Conservation (phyloP, 1,140 invertebrate genomes). For the Dendrolimus punctatus region DNA sequence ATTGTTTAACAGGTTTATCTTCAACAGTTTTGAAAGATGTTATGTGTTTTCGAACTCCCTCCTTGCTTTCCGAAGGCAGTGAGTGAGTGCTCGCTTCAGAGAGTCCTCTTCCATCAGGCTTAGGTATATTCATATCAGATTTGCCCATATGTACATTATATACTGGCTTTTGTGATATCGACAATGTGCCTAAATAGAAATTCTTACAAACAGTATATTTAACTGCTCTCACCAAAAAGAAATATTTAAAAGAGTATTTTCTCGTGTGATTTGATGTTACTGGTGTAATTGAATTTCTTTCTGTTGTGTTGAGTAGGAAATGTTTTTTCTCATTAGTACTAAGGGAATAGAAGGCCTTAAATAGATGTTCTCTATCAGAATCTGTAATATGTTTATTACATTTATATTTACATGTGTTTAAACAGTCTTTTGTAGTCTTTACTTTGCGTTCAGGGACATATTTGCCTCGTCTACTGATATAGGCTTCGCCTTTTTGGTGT, state of each 20-base stretch:
- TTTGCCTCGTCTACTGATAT: conserved; percentile 54
- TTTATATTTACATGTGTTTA: conserved; percentile 51
- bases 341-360: conserved; percentile 61
- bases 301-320: conserved; percentile 57
- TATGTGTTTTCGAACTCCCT: conserved; percentile 53
- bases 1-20: conserved; percentile 47
- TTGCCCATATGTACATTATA: conserved; percentile 62
- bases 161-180: conserved; percentile 61
- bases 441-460: conserved; percentile 48
- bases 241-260: conserved; percentile 58
- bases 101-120: conserved; percentile 53
- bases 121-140: conserved; percentile 58
- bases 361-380: conserved; percentile 52
- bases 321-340: conserved; percentile 61
- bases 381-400: conserved; percentile 53
- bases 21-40: conserved; percentile 49
- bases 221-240: conserved; percentile 45
- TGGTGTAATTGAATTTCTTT: conserved; percentile 42
- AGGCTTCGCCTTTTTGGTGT: conserved; percentile 58
- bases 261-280: conserved; percentile 31
- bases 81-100: conserved; percentile 47
- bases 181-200: conserved; percentile 60
- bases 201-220: conserved; percentile 57
- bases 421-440: conserved; percentile 52
- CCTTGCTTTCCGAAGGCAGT: conserved; percentile 44